phyloP scores from a whole-genome alignment of 2,888 invertebrate genomes.

The Exephanes ischioxanthus region DNA sequence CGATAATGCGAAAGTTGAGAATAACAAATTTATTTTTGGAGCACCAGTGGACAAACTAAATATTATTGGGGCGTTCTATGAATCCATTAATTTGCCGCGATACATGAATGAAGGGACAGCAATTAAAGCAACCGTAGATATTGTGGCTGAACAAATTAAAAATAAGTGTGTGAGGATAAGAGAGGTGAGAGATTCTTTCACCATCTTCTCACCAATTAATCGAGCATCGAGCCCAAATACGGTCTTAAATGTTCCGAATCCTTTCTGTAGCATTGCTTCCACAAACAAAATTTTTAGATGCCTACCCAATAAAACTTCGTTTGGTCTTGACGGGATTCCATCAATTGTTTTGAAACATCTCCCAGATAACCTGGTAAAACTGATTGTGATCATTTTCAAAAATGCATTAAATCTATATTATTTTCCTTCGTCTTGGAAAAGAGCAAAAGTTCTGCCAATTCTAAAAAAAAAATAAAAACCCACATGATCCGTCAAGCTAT shows the following conservation, averaged over 20 bases:
- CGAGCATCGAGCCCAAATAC: background rate
- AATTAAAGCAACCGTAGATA: conserved; percentile 13
- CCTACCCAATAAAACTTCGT: conserved; percentile 62
- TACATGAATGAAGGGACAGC: background rate
- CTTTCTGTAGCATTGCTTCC: background rate
- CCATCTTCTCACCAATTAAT: conserved; percentile 34
- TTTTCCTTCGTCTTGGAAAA: conserved; percentile 54
- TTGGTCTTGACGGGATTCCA: conserved; percentile 57
- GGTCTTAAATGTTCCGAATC: conserved; percentile 7
- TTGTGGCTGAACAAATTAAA: background rate
- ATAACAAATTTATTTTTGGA: conserved; percentile 16
- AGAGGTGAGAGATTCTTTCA: background rate
- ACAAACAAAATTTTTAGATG: background rate
- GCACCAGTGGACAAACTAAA: conserved; percentile 7
- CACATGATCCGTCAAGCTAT: conserved; percentile 14
- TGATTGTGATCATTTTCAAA: conserved; percentile 55
- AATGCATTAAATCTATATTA: conserved; percentile 37
- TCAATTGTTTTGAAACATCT: conserved; percentile 62
- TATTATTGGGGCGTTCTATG: conserved; percentile 7
- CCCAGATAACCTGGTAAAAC: conserved; percentile 23
- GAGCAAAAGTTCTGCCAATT: conserved; percentile 62
- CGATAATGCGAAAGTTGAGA: background rate
- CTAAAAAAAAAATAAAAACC: conserved; percentile 64
- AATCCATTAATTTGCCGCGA: conserved; percentile 38
- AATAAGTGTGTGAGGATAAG: background rate